Conservation (phyloP, 2,113 vertebrate genomes). For the Forbesichthys agassizii region DNA sequence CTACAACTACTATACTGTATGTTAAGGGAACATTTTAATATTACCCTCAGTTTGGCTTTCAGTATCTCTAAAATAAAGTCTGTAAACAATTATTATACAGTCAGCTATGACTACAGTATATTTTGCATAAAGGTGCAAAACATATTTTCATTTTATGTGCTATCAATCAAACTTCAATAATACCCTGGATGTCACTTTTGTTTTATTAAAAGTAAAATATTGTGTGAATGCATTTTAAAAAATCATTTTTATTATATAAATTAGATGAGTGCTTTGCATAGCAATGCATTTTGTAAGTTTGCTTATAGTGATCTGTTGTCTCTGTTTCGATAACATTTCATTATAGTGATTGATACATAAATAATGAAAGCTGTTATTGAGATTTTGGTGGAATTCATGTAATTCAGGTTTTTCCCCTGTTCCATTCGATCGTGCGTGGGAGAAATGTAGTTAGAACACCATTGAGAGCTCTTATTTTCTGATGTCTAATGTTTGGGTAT, state of each 20-base stretch:
- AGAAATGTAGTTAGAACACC: conserved; percentile 39
- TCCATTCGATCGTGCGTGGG: conserved; percentile 38
- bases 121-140: conserved; percentile 9
- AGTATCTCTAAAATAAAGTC: conserved; percentile 4
- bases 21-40: neutral
- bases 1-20: too few species aligned
- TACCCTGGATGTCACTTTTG: neutral
- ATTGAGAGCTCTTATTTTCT: conserved; percentile 10
- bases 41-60: conserved; percentile 5
- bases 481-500: conserved; percentile 50
- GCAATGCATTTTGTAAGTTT: conserved; percentile 34
- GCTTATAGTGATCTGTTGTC: conserved; percentile 16
- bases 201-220: too few species aligned
- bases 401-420: conserved; percentile 16
- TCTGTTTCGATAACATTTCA: conserved; percentile 46
- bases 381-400: conserved; percentile 37
- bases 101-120: conserved; percentile 25
- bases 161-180: conserved; percentile 34
- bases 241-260: neutral
- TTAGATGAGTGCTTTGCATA: neutral
- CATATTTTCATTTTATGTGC: conserved; percentile 23
- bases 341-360: conserved; percentile 66
- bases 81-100: conserved; percentile 21
- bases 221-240: conserved; percentile 15
- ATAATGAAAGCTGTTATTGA: conserved; percentile 61